Evolutionary conservation across 2,113 vertebrate species (phyloP).

Genomic region (Silurus asotus): DNA sequence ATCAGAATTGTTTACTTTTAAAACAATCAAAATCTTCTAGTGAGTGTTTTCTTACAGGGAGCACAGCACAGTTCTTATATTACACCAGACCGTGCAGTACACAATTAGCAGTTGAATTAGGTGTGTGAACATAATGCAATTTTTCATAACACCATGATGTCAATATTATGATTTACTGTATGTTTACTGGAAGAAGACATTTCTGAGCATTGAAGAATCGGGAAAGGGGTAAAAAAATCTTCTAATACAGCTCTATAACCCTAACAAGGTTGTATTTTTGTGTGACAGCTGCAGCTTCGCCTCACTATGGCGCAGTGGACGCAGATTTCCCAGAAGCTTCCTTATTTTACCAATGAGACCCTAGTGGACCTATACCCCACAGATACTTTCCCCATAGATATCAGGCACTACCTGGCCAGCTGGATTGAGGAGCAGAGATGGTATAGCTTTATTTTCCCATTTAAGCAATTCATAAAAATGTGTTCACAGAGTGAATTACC

Average conservation of each 20-base stretch:
- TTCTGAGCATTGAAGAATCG: not conserved
- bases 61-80: not conserved
- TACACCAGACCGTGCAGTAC: not conserved
- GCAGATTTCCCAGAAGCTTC: constrained; percentile 66
- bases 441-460: constrained; percentile 55
- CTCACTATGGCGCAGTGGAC: constrained; percentile 74
- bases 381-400: constrained; percentile 69
- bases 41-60: not conserved
- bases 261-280: not conserved
- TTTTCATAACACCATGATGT: not conserved
- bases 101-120: not conserved
- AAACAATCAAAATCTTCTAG: not conserved
- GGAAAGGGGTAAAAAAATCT: not conserved
- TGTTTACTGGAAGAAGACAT: not conserved
- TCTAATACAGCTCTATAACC: not conserved
- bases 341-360: constrained; percentile 57
- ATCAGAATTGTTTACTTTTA: not conserved
- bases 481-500: not conserved
- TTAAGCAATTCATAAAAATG: not conserved
- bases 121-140: not conserved
- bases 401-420: constrained; percentile 68
- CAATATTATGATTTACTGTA: not conserved
- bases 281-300: constrained; percentile 47
- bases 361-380: constrained; percentile 68
- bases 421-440: constrained; percentile 77